These are phyloP conservation scores for Poeciliopsis infans DNA, from an alignment of 2,797 vertebrate genomes.

Conservation along the genomic window DNA sequence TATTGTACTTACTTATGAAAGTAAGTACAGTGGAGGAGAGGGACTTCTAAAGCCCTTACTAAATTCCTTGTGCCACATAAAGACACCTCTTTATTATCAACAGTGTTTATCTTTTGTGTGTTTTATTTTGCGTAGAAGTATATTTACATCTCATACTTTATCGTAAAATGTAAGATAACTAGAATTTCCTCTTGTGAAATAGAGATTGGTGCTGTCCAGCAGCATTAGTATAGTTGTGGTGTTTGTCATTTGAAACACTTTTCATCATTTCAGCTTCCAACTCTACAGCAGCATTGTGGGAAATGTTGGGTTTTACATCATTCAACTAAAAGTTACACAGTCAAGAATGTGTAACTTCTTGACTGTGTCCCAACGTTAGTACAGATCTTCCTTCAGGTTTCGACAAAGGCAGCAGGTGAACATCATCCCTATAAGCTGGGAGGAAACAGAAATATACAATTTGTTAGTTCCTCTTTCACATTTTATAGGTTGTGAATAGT, in stretches of 20 bases:
- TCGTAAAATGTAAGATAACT: conserved; percentile 4
- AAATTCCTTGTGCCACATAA: conserved; percentile 6
- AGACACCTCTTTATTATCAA: background rate
- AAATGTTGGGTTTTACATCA: conserved; percentile 11
- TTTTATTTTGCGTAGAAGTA: background rate
- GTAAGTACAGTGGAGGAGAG: background rate
- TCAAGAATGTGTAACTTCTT: background rate
- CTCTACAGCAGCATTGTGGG: conserved; percentile 18
- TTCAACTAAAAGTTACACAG: conserved; percentile 2
- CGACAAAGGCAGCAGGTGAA: conserved; percentile 95
- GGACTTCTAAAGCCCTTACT: background rate
- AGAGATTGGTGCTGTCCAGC: conserved; percentile 59
- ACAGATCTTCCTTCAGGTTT: conserved; percentile 88
- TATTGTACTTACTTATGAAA: background rate
- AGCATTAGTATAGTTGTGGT: conserved; percentile 39
- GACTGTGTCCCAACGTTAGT: conserved; percentile 60
- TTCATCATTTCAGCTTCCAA: background rate
- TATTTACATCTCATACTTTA: background rate
- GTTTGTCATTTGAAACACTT: background rate
- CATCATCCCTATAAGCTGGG: conserved; percentile 95
- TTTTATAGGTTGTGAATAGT: conserved; percentile 11
- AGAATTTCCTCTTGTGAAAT: conserved; percentile 14
- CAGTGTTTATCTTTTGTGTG: conserved; percentile 9
- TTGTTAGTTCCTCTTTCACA: conserved; percentile 18
- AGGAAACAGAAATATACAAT: conserved; percentile 30